A percentile compares a stretch with the other conserved stretches of the same genome.
phyloP scores from a whole-genome alignment of 2,113 vertebrate genomes.

The Alosa alosa region DNA sequence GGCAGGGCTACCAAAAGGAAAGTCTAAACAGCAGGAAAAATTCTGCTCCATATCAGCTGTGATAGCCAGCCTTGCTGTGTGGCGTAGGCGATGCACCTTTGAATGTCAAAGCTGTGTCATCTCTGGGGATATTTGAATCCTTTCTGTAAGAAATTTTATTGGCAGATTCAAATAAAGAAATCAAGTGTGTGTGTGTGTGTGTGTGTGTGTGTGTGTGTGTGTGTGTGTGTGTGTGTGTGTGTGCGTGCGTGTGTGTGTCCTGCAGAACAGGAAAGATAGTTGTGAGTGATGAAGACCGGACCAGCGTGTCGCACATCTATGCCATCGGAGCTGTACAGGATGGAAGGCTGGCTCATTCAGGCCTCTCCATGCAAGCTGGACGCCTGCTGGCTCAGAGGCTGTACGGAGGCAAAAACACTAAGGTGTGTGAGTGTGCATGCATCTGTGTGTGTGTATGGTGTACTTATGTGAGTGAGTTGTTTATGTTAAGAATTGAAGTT shows the following conservation, averaged over 20 bases:
- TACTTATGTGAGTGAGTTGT: background rate
- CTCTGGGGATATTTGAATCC: no score
- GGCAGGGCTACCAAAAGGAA: no score
- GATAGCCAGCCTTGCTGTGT: no score
- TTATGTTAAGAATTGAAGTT: no score
- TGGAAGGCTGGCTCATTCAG: slow-evolving; percentile 74
- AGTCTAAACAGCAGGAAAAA: no score
- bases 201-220: background rate
- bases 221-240: background rate
- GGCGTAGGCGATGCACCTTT: no score
- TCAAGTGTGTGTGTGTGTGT: background rate
- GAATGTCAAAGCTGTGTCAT: no score
- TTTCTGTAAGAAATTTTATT: no score
- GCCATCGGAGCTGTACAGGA: slow-evolving; percentile 78
- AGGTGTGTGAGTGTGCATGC: slow-evolving; percentile 58
- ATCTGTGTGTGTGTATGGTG: background rate
- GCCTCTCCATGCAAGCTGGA: slow-evolving; percentile 81
- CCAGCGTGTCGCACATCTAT: slow-evolving; percentile 76
- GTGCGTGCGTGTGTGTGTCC: background rate
- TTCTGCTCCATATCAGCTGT: no score
- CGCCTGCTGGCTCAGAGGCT: slow-evolving; percentile 73
- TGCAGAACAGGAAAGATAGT: slow-evolving; percentile 79
- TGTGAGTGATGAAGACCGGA: slow-evolving; percentile 78
- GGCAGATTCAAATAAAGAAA: no score
- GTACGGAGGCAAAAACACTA: slow-evolving; percentile 63